Base-by-base conservation (phyloP, 2,888 invertebrate species). In the Pammene aurita region DNA sequence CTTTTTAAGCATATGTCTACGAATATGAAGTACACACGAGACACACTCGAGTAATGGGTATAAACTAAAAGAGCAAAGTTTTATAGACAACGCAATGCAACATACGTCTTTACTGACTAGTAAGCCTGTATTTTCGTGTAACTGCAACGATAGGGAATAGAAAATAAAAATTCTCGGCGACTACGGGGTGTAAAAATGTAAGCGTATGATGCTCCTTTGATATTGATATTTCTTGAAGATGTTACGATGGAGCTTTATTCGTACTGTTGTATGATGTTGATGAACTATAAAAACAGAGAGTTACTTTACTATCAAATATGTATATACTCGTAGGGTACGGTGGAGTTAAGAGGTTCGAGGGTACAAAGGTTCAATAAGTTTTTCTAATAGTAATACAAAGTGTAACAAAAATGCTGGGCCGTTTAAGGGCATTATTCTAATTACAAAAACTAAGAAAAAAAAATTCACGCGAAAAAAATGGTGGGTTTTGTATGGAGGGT, bases 11-110 rank as follows among this genome's bases (percentile, higher is more conserved):
- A 35, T 7, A 34, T 54, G 13, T 54, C 54, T 54, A 34, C n/a
- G 34, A 1, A 54, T 34, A 54, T 54, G 54, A 82, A 84, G 88
- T 87, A 87, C 88, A 87, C 84, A 86, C 72, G 64, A 69, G 70
- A 72, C 73, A 74, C 74, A 77, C 74, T 72, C 76, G 9, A 73
- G 71, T n/a, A 14, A 9, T 26, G 26, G 26, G 26, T 35, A 48
- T 61, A 18, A 11, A 72, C 56, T 66, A 66, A 69, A 72, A 66
- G 72, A 69, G 66, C 61, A 6, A 11, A 38, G 11, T 16, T 9
- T 14, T 38, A 50, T 62, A 62, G 50, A 50, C 13, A 34, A 6
- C 13, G 10, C 48, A n/a, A 41, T 50, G 48, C 18, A 9, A 50
- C 61, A 50, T 62, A 50, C 16, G 61, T 50, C 48, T 62, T 50